A percentile compares a stretch with the other conserved stretches of the same genome.
Conservation (phyloP, 2,797 vertebrate genomes). For the Lagocephalus sceleratus region DNA sequence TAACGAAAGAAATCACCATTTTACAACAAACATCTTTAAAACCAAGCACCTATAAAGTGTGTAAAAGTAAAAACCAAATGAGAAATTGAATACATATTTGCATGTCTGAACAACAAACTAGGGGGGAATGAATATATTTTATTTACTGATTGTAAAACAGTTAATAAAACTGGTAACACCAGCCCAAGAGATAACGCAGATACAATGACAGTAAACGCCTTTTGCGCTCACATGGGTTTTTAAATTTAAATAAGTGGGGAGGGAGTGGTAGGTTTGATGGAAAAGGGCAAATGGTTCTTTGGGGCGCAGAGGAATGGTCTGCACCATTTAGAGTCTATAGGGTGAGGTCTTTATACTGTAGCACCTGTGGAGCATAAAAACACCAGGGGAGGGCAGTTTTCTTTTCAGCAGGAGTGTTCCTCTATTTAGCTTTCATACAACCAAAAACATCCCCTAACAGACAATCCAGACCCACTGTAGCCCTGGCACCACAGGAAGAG, state of each 20-base stretch:
- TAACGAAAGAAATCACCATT: too few species aligned
- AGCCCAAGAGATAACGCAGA: too few species aligned
- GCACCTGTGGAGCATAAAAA: conserved; percentile 71
- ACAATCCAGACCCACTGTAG: conserved; percentile 64
- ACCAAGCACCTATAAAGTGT: too few species aligned
- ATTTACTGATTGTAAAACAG: too few species aligned
- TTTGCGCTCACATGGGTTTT: neutral
- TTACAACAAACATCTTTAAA: too few species aligned
- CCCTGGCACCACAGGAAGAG: conserved; percentile 62
- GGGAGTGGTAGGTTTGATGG: conserved; percentile 20
- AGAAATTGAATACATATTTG: too few species aligned
- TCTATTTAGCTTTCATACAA: conserved; percentile 68
- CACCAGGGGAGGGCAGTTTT: conserved; percentile 55
- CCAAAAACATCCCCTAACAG: conserved; percentile 69
- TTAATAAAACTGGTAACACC: too few species aligned
- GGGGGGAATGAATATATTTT: too few species aligned
- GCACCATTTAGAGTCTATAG: conserved; percentile 32
- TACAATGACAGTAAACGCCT: too few species aligned
- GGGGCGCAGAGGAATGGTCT: conserved; percentile 13
- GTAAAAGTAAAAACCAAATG: too few species aligned
- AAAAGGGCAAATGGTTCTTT: conserved; percentile 28
- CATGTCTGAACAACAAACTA: too few species aligned
- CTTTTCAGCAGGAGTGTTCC: conserved; percentile 55
- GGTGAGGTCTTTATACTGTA: conserved; percentile 40
- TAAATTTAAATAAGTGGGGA: conserved; percentile 1